Percentiles rank a stretch among this genome's conserved stretches.
Evolutionary conservation across 1,140 invertebrate species (phyloP).

Genomic region (Pseudomyrmex sp.): DNA sequence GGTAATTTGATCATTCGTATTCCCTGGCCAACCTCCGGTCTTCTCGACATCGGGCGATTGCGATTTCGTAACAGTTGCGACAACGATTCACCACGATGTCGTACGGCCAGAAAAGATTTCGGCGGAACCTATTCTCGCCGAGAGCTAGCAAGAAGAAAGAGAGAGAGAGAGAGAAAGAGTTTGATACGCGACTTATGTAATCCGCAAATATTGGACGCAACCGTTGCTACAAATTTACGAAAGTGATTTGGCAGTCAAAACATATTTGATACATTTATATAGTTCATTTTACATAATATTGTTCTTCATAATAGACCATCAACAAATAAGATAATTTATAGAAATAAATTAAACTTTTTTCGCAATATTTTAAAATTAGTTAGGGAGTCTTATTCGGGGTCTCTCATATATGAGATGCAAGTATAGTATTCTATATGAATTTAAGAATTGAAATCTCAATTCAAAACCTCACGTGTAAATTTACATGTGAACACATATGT

Average conservation of each 20-base stretch:
- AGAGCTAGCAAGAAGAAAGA: slow-evolving; percentile 1
- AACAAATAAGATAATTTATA: background rate
- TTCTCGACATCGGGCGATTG: slow-evolving; percentile 66
- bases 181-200: slow-evolving; percentile 19
- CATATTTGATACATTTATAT: background rate
- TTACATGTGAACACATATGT: too few species aligned
- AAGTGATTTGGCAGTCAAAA: background rate
- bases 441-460: too few species aligned
- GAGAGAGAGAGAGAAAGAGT: background rate
- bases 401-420: too few species aligned
- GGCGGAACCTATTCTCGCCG: slow-evolving; percentile 15
- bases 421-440: too few species aligned
- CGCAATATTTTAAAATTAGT: too few species aligned
- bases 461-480: too few species aligned
- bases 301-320: background rate
- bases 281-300: background rate
- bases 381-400: too few species aligned
- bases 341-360: background rate
- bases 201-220: background rate
- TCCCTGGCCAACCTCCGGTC: slow-evolving; percentile 69
- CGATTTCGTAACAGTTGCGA: slow-evolving; percentile 77
- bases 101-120: slow-evolving; percentile 48
- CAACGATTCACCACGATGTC: slow-evolving; percentile 63
- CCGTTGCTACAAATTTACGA: background rate
- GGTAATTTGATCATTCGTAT: slow-evolving; percentile 83